Percentiles rank a stretch among this genome's conserved stretches.
These are phyloP conservation scores for Cetoscarus ocellatus DNA, from an alignment of 2,797 vertebrate species.

Conservation along the genomic window DNA sequence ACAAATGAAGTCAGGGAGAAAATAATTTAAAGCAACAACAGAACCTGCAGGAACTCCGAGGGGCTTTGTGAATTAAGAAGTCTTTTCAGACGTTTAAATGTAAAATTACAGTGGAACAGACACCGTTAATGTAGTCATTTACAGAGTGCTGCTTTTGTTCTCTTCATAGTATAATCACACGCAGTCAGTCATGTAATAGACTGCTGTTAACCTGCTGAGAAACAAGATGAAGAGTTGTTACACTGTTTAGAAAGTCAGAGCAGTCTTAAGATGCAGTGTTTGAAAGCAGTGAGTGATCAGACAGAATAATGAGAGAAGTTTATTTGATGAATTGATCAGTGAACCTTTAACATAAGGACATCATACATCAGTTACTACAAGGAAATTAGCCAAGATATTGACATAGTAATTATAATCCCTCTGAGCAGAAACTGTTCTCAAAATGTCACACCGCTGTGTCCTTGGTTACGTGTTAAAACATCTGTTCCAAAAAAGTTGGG, in stretches of 20 bases:
- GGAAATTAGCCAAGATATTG: neutral
- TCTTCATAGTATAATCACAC: slow-evolving; percentile 39
- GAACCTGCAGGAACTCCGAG: slow-evolving; percentile 53
- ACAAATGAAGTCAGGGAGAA: slow-evolving; percentile 48
- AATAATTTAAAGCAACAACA: slow-evolving; percentile 51
- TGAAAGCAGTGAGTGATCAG: slow-evolving; percentile 10
- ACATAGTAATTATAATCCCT: neutral
- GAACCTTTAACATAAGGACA: neutral
- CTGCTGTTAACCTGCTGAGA: slow-evolving; percentile 62
- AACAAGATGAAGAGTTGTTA: slow-evolving; percentile 48
- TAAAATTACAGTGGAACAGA: slow-evolving; percentile 31
- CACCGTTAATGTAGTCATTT: slow-evolving; percentile 41
- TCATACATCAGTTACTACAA: neutral
- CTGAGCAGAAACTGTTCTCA: neutral
- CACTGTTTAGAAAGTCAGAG: slow-evolving; percentile 13
- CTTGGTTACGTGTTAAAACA: no score
- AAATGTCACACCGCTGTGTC: neutral
- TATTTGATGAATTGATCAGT: neutral
- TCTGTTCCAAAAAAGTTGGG: no score
- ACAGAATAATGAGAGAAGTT: slow-evolving; percentile 11
- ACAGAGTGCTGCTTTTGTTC: slow-evolving; percentile 37
- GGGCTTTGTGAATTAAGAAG: slow-evolving; percentile 44
- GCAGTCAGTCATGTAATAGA: slow-evolving; percentile 67
- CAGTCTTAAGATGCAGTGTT: slow-evolving; percentile 6
- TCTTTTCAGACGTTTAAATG: slow-evolving; percentile 46